phyloP scores from a whole-genome alignment of 2,797 vertebrate species.

The Notamacropus eugenii region DNA sequence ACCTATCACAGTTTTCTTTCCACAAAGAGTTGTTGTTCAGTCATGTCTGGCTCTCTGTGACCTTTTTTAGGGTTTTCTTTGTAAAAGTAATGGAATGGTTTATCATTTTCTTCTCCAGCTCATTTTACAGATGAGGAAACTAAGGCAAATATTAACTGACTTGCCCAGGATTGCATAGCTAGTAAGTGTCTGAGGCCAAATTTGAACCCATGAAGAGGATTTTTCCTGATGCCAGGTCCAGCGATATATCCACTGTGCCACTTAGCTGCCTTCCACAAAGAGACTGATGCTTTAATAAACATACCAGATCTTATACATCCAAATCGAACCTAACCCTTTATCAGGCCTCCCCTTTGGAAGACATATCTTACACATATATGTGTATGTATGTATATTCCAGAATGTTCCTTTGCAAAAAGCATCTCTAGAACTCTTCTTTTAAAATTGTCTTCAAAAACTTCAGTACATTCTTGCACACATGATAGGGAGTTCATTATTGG shows the following conservation, averaged over 20 bases:
- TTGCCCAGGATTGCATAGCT: background rate
- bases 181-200: background rate
- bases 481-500: background rate
- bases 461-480: background rate
- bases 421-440: background rate
- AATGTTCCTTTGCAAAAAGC: background rate
- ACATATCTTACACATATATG: no score
- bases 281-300: background rate
- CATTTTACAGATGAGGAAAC: background rate
- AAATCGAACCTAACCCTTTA: background rate
- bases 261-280: background rate
- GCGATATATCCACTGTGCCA: background rate
- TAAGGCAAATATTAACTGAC: background rate
- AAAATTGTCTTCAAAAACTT: background rate
- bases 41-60: background rate
- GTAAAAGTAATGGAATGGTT: background rate
- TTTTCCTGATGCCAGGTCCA: background rate
- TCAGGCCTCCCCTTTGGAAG: background rate
- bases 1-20: background rate
- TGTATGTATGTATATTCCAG: background rate
- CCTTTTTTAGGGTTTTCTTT: background rate
- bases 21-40: background rate
- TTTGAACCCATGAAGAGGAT: background rate
- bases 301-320: background rate
- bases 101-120: background rate